Percentiles rank a stretch among this genome's conserved stretches.
These are phyloP conservation scores for Ptilonorhynchus violaceus DNA, from an alignment of 2,113 vertebrate genomes.

Conservation along the genomic window DNA sequence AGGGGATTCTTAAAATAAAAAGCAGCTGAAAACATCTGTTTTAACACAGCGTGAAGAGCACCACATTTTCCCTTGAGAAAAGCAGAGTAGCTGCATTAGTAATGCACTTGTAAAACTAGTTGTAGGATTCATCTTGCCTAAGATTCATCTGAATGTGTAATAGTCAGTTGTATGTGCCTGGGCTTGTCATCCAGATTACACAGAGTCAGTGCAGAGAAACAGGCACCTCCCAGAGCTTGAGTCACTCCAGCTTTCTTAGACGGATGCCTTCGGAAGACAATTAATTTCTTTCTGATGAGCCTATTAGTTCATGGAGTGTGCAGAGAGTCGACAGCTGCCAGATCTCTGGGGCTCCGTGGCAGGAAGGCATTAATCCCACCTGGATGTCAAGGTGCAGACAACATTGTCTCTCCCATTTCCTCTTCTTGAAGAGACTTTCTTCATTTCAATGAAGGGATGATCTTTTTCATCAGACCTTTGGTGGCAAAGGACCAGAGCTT, in stretches of 20 bases:
- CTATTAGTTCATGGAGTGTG: neutral
- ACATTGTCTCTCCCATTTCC: neutral
- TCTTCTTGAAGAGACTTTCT: neutral
- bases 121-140: conserved; percentile 20
- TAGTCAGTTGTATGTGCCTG: neutral
- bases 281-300: neutral
- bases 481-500: neutral
- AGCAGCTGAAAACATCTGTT: neutral
- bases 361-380: neutral
- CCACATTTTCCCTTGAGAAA: conserved; percentile 37
- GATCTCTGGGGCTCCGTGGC: neutral
- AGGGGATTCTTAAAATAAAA: neutral
- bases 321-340: neutral
- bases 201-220: neutral
- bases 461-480: neutral
- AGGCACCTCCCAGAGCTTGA: conserved; percentile 15
- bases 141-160: conserved; percentile 33
- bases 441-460: neutral
- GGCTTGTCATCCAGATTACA: neutral
- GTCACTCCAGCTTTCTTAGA: neutral
- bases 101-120: conserved; percentile 47
- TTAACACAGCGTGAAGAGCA: neutral
- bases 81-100: neutral
- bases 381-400: neutral
- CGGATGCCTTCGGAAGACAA: neutral